Base-by-base conservation (phyloP, 2,888 invertebrate species). In the Endotricha flammealis region DNA sequence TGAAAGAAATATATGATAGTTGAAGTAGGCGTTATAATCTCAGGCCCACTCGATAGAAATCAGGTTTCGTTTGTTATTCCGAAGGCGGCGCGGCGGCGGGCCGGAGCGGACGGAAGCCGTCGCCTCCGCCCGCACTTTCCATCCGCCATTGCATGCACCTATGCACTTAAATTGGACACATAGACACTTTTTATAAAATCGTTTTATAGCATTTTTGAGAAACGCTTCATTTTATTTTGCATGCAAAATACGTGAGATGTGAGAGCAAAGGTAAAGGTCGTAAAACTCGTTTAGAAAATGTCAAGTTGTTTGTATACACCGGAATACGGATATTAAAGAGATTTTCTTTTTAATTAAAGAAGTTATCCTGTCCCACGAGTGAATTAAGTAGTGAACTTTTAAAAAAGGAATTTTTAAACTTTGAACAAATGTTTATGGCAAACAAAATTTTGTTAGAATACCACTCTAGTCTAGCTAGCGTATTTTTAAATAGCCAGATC, bases 41-140 rank as follows among this genome's bases (percentile, higher is more conserved):
- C 61, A 70, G 64, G 73, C 68, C 74, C 68, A 70, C 70, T 74
- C 72, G 75, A 74, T 85, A 81, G 82, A 85, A 85, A 85, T 85
- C 86, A 81, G 86, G 85, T 83, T 85, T 75, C 77, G 71, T 78
- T 86, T 85, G 80, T 79, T 81, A 86, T 86, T 83, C 86, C 68
- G 81, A 69, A 75, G 77, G 82, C 74, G 76, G 73, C 62, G 57
- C 63, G 61, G 57, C 54, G 20, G 20, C 56, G 57, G 58, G 56
- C 58, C 60, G 64, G 68, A 70, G 72, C 83, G 83, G 82, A 82
- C 83, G 83, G 82, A 82, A 82, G 74, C 67, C 58, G 55, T 51
- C 64, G 67, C 66, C 71, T 58, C 64, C 67, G 70, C 81, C 77
- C 67, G 67, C 70, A 72, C 85, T 83, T 83, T 83, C 85, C 81